Evolutionary conservation across 2,113 vertebrate species (phyloP), one percentile per base, ranked within the genome.

Genomic region (Talpa occidentalis): DNA sequence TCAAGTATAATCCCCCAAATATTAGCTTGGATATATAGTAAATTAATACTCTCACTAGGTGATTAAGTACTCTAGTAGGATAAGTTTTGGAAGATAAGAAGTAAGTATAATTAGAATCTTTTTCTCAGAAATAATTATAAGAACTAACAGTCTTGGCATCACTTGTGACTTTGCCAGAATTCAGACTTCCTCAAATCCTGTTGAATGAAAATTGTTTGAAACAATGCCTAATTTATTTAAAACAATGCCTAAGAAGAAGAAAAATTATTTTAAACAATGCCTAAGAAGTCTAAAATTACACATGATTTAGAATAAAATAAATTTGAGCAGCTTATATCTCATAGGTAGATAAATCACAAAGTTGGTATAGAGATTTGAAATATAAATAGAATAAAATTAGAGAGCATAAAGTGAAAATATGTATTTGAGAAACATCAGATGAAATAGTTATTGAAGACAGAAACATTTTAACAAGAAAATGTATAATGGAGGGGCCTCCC

Each of bases 101-200:
- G 32, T n/a, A 78, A 70, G 6, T 19, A 0, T 28, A 54, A 22
- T 64, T 84, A 35, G 2, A 64, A 76, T 70, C 12, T 76, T 42
- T 10, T 60, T 81, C 17, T 85, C 8, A 60, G 6, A 87, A 4
- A 84, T 6, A 76, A 4, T 21, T 69, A 6, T 49, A 85, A 89
- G 16, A 1, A 37, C 10, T 1, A n/a, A n/a, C 1, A 56, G 7
- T 2, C 7, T 47, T 81, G 30, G 6, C 2, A 60, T 76, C 3
- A 52, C 9, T 17, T 32, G 49, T 15, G 7, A 56, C 1, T 22
- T 70, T 76, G 3, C 42, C 64, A 77, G 19, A 82, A 35, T 89
- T 90, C 6, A 79, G 22, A 49, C 17, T 62, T 9, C 49, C 5
- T 28, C 5, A 73, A 42, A 28, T 30, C 26, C 2, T 60, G 17